Evolutionary conservation across 2,888 invertebrate species (phyloP), one percentile per base, ranked within the genome.

Genomic region (Caradrina clavipalpis): DNA sequence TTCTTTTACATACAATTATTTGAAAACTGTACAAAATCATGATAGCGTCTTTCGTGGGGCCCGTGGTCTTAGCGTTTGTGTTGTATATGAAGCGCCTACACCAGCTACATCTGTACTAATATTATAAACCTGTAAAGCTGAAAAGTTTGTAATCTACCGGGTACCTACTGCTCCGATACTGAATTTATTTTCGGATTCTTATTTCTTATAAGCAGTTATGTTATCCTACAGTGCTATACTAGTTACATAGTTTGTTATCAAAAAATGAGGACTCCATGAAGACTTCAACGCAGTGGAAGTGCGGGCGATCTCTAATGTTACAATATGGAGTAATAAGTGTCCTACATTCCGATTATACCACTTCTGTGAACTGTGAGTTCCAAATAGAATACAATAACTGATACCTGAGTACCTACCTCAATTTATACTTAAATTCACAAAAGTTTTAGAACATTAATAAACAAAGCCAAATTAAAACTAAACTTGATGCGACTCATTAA

Each of bases 391-490:
- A 31, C 21, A 31, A n/a, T 31, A 17, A 17, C 6, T 26, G 10
- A n/a, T 39, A 47, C 5, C 8, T 35, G 35, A 31, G 4, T 39
- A 11, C 0, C 3, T 21, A 15, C 19, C n/a, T n/a, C n/a, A n/a
- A 17, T 21, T 45, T 0, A 54, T 54, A 49, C 4, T 19, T 42
- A n/a, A 51, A 35, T 59, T 60, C 13, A 10, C 31, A 60, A 75
- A 76, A 60, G 45, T n/a, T 22, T 60, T 4, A 26, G 26, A 26
- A 26, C 26, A 26, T 26, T 13, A 59, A 49, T 50, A 55, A 54
- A 78, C 63, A 79, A 69, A 69, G 54, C 21, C 26, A 69, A 58
- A 65, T 63, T 54, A 80, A 53, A 62, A 19, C 39, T 63, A 62
- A 70, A 63, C 65, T 70, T 68, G 59, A 73, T 59, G 73, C 56